phyloP scores from a whole-genome alignment of 1,140 invertebrate species.

The Ericerus pela region DNA sequence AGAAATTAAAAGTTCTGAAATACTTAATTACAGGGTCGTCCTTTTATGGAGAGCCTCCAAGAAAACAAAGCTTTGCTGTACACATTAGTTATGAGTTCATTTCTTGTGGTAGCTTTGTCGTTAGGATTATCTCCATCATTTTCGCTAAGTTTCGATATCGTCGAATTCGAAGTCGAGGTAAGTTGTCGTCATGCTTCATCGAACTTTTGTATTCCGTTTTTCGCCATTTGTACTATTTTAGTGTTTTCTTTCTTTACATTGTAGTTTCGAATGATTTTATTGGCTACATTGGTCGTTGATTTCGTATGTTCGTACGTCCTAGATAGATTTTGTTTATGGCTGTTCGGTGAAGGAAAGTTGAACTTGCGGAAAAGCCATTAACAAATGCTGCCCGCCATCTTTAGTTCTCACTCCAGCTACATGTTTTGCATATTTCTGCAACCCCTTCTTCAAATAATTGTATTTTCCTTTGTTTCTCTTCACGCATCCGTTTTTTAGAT shows the following conservation, averaged over 20 bases:
- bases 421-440: too few relatives aligned
- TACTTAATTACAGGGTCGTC: conserved; percentile 82
- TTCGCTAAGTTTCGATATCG: conserved; percentile 70
- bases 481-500: too few relatives aligned
- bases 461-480: too few relatives aligned
- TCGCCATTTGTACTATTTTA: background rate
- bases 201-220: too few relatives aligned
- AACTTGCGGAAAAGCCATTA: too few relatives aligned
- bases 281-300: conserved; percentile 64
- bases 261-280: conserved; percentile 68
- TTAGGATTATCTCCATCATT: conserved; percentile 62
- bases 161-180: conserved; percentile 44
- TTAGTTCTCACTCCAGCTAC: too few relatives aligned
- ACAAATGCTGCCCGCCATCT: too few relatives aligned
- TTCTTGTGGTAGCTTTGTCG: conserved; percentile 56
- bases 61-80: conserved; percentile 88
- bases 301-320: conserved; percentile 65
- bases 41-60: conserved; percentile 91
- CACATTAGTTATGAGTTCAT: conserved; percentile 60
- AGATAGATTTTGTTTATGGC: conserved; percentile 69
- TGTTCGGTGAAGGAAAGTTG: conserved; percentile 67
- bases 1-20: too few relatives aligned
- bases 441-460: too few relatives aligned
- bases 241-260: background rate
- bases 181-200: too few relatives aligned